Evolutionary conservation across 1,140 invertebrate genomes (phyloP).

Genomic region (Trichonephila clavata): DNA sequence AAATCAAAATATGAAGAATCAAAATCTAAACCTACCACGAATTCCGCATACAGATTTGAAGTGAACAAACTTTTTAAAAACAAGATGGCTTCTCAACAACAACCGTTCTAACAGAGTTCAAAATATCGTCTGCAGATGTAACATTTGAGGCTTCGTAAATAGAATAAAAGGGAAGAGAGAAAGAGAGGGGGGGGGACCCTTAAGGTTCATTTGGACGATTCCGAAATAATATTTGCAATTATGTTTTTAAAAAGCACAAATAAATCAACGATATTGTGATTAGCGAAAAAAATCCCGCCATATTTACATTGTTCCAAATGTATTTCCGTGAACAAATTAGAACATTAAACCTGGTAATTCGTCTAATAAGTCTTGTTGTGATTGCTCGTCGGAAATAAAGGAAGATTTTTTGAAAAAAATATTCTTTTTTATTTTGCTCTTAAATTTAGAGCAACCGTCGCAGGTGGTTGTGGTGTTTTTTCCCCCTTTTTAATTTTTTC

Average conservation of each 20-base stretch:
- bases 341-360: slow-evolving; percentile 29
- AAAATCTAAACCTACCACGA: not conserved
- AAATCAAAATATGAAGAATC: not conserved
- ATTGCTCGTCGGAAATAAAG: slow-evolving; percentile 17
- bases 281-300: not conserved
- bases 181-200: too few species aligned
- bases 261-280: slow-evolving; percentile 23
- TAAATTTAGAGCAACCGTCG: not conserved
- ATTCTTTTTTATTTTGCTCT: not conserved
- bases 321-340: slow-evolving; percentile 19
- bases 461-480: not conserved
- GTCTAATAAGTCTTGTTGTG: not conserved
- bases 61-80: not conserved
- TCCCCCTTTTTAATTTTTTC: not conserved
- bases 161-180: not conserved
- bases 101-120: not conserved
- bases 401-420: not conserved
- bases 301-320: slow-evolving; percentile 33
- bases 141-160: not conserved
- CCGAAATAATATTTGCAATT: not conserved
- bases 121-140: slow-evolving; percentile 34
- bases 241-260: not conserved
- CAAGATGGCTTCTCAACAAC: not conserved
- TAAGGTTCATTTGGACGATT: not conserved
- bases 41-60: not conserved